These are phyloP conservation scores for Scolopax mira DNA, from an alignment of 2,113 vertebrate species.

Conservation along the genomic window DNA sequence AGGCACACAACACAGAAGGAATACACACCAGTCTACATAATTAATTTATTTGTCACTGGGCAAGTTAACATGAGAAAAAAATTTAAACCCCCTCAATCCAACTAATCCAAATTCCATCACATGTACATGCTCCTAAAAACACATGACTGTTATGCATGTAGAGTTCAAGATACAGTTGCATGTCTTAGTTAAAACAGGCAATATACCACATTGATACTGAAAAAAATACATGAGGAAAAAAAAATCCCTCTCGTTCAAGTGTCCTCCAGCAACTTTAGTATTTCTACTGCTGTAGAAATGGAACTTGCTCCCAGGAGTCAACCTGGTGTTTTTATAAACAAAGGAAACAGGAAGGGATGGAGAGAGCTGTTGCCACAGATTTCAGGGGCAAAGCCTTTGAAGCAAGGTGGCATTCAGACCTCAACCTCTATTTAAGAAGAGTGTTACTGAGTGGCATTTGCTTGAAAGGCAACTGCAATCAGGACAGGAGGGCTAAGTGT, in stretches of 20 bases:
- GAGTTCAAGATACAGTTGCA: not conserved
- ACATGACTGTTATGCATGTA: fast-evolving
- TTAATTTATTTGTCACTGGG: constrained; percentile 5
- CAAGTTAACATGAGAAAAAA: not conserved
- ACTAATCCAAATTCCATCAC: not conserved
- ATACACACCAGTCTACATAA: not conserved
- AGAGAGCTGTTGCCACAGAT: not conserved
- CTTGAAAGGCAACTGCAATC: not conserved
- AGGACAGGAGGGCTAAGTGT: not conserved
- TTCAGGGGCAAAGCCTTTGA: not conserved
- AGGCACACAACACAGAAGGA: not conserved
- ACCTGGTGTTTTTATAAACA: not conserved
- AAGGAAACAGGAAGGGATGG: not conserved
- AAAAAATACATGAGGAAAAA: not conserved
- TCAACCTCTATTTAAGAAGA: not conserved
- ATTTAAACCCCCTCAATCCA: not conserved
- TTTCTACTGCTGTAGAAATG: not conserved
- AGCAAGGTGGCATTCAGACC: not conserved
- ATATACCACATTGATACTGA: not conserved
- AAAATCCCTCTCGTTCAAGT: not conserved
- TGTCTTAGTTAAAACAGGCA: not conserved
- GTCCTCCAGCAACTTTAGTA: not conserved
- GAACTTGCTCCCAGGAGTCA: not conserved
- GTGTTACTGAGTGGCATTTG: not conserved
- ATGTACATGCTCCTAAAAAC: not conserved